Evolutionary conservation across 1,140 invertebrate species (phyloP), one percentile per base, ranked within the genome.

Genomic region (Agrilus planipennis): DNA sequence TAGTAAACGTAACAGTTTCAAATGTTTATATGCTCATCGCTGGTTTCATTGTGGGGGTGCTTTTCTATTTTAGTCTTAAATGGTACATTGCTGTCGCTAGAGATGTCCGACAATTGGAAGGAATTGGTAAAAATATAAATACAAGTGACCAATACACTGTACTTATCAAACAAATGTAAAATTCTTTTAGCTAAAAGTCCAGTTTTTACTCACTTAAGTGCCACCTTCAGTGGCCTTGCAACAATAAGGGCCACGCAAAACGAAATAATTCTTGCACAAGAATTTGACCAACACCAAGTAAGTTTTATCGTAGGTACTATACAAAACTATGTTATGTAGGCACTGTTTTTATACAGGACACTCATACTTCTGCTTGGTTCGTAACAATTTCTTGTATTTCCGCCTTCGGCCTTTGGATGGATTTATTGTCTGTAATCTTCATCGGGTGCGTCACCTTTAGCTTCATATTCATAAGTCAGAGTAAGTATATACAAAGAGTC

Each of bases 241-340:
- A 94, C 90, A 0, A 91, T 97, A 35, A 70, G 92, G 46, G 88
- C 90, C 0, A 90, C 85, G 50, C 69, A 72, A 17, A 80, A 81
- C 1, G 75, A 92, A 59, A 69, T 78, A 44, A 76, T 81, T n/a
- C 29, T 64, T 1, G 57, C 46, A 2, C 46, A 50, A 10, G 57
- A 63, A 31, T 67, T 65, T 34, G 62, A 67, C 28, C 44, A 55
- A 10, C 52, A 55, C 38, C 49, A 54, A 22, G 45, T 47, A 34
- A 10, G 19, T n/a, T n/a, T n/a, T n/a, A n/a, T n/a, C n/a, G n/a
- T n/a, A n/a, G n/a, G n/a, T n/a, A n/a, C n/a, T n/a, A n/a, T n/a
- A n/a, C n/a, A n/a, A n/a, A n/a, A n/a, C n/a, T n/a, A n/a, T n/a
- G n/a, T n/a, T n/a, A n/a, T n/a, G n/a, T n/a, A n/a, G n/a, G n/a